Base-by-base conservation (phyloP, 2,888 invertebrate species). In the Falcaria lacertinaria region DNA sequence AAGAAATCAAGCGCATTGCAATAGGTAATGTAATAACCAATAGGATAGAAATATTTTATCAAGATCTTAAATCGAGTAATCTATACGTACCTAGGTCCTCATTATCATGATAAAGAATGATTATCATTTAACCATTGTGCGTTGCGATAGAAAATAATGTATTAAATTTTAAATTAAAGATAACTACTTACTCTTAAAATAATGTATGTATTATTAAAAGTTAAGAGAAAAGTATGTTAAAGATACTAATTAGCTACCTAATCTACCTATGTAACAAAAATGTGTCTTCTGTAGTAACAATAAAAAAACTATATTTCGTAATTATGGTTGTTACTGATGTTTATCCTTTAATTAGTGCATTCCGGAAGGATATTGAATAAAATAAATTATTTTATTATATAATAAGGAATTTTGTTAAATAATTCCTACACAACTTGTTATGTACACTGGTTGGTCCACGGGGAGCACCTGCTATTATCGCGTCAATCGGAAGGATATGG, bases 221-320 rank as follows among this genome's bases (percentile, higher is more conserved):
- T 70, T 82, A 86, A 86, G 86, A 83, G 83, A 48, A 74, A 74
- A 65, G 77, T 81, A 80, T 69, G 82, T 85, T 78, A 73, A 63
- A 47, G 50, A 42, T 45, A 43, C 48, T 42, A 44, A 46, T 7
- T 22, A 19, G n/a, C 25, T 0, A 8, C 4, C 2, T 5, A 2
- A 28, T 7, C 3, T 11, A 28, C 28, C 28, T 28, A 28, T 28
- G 8, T 28, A 28, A 28, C 44, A 44, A 25, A 47, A 34, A 37
- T 42, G 25, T 43, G 28, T 33, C 14, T 22, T 25, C 14, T 37
- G 3, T 28, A 28, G 28, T 28, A 28, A 11, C 11, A 11, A 28
- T 28, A 13, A 37, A 25, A 37, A 14, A 22, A 15, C 11, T 28
- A 28, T 28, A 28, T 28, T 28, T 28, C 28, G 3, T 28, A 28